A percentile compares a stretch with the other conserved stretches of the same genome.
phyloP scores from a whole-genome alignment of 2,888 invertebrate species.

The Galerucella pusilla region DNA sequence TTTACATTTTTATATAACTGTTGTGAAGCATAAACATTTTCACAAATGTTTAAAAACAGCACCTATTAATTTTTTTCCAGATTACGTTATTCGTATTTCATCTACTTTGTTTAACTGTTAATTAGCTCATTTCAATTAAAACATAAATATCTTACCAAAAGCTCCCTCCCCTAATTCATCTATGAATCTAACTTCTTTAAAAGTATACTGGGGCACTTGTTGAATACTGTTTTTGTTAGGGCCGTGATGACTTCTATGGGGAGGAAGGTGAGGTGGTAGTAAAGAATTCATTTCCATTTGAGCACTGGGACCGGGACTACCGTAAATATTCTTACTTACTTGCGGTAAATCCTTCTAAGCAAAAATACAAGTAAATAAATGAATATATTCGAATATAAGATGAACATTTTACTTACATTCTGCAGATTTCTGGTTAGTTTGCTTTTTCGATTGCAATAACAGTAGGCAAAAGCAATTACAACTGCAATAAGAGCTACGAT shows the following conservation, averaged over 20 bases:
- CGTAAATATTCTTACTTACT: slow-evolving; percentile 85
- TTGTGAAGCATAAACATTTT: no score
- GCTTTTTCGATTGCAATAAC: slow-evolving; percentile 71
- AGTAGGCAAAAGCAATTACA: slow-evolving; percentile 70
- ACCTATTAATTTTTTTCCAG: no score
- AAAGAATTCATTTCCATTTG: slow-evolving; percentile 88
- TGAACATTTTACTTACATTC: slow-evolving; percentile 65
- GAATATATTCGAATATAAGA: slow-evolving; percentile 9
- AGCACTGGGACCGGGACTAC: slow-evolving; percentile 76
- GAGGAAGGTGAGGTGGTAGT: slow-evolving; percentile 70
- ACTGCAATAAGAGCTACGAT: slow-evolving; percentile 69
- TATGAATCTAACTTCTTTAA: slow-evolving; percentile 86
- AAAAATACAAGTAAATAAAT: background rate
- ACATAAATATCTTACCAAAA: slow-evolving; percentile 74
- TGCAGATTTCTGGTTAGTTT: slow-evolving; percentile 68
- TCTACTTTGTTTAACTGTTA: no score
- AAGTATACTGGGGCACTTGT: slow-evolving; percentile 85
- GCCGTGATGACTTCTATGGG: slow-evolving; percentile 59
- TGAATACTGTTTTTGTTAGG: slow-evolving; percentile 60
- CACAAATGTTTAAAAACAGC: no score
- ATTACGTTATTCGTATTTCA: no score
- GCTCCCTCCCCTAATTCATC: slow-evolving; percentile 96
- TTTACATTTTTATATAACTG: no score
- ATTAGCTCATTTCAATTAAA: background rate
- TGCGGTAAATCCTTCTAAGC: slow-evolving; percentile 73